Evolutionary conservation across 2,797 vertebrate species (phyloP).

Genomic region (Spatula clypeata): DNA sequence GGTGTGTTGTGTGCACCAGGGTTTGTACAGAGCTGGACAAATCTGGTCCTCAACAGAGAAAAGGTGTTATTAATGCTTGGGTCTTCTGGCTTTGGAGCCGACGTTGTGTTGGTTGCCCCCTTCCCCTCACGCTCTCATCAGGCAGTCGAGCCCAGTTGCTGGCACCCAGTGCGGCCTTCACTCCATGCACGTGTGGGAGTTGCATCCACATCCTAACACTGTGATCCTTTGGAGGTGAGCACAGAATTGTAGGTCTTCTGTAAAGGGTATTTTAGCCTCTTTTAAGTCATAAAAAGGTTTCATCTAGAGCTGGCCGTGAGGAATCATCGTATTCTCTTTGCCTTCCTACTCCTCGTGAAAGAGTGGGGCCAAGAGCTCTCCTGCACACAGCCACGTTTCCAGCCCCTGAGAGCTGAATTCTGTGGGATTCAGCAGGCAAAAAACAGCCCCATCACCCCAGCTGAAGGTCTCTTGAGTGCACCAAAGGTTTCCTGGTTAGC

Average conservation of each 20-base stretch:
- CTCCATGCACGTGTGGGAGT: fast-evolving
- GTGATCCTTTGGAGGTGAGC: background rate
- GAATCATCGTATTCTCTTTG: background rate
- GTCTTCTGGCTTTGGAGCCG: background rate
- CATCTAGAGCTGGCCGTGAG: background rate
- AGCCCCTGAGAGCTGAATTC: fast-evolving
- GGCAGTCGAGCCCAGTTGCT: background rate
- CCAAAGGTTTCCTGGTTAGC: background rate
- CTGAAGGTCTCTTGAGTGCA: background rate
- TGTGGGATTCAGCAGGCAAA: background rate
- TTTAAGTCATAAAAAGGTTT: background rate
- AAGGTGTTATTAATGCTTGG: fast-evolving
- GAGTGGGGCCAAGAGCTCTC: background rate
- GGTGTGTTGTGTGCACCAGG: background rate
- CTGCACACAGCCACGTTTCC: background rate
- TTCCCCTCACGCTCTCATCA: fast-evolving
- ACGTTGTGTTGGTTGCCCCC: fast-evolving
- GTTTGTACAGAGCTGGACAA: fast-evolving
- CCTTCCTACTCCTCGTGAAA: background rate
- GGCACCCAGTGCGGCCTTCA: background rate
- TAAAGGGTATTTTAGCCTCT: background rate
- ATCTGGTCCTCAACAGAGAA: background rate
- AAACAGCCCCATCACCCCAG: background rate
- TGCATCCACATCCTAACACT: fast-evolving
- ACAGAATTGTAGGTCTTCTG: background rate